Evolutionary conservation across 2,113 vertebrate genomes (phyloP).

Genomic region (Cyprinodon brontotheroides): DNA sequence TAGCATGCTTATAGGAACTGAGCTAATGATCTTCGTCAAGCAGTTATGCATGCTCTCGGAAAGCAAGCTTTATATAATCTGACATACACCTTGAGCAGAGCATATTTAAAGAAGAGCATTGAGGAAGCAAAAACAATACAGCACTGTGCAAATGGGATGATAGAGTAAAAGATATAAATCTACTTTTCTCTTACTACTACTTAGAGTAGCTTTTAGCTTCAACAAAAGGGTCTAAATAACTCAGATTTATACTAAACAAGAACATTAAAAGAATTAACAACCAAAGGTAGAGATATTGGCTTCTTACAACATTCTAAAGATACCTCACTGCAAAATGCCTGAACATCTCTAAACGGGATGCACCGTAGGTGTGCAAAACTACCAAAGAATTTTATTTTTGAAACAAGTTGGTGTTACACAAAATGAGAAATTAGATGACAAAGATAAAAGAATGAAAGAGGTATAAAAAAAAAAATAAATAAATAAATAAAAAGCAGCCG

Average conservation of each 20-base stretch:
- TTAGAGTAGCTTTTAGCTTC: background rate
- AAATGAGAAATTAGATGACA: background rate
- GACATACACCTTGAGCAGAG: too few relatives aligned
- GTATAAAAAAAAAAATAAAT: background rate
- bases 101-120: background rate
- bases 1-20: constrained; percentile 11
- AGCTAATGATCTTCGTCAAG: constrained; percentile 14
- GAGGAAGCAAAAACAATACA: background rate
- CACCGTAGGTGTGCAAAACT: constrained; percentile 9
- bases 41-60: constrained; percentile 12
- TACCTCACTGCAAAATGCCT: background rate
- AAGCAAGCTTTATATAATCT: background rate
- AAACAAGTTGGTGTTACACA: background rate
- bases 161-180: background rate
- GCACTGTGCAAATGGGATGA: background rate
- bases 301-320: background rate
- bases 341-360: background rate
- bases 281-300: background rate
- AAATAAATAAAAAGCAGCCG: background rate
- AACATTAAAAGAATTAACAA: background rate
- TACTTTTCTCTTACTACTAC: background rate
- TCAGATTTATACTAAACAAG: background rate
- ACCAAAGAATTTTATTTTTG: background rate
- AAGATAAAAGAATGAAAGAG: background rate
- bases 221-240: background rate